Evolutionary conservation across 2,113 vertebrate genomes (phyloP).

Genomic region (Istiophorus platypterus): DNA sequence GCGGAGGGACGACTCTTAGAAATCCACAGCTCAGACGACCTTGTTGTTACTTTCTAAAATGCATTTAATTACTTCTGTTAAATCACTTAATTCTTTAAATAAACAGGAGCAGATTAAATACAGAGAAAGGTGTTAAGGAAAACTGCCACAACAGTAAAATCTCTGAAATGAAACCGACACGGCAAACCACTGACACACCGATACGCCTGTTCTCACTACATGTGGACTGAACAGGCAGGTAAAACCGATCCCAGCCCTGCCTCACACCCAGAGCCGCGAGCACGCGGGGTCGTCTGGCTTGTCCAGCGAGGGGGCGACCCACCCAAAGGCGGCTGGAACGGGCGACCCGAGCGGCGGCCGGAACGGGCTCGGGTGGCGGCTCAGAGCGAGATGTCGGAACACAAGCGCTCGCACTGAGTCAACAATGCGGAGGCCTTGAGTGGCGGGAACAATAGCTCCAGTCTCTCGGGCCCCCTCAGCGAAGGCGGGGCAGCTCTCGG

Average conservation of each 20-base stretch:
- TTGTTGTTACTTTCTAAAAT: too few species aligned
- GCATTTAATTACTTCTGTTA: too few species aligned
- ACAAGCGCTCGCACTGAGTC: slow-evolving; percentile 36
- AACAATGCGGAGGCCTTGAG: slow-evolving; percentile 26
- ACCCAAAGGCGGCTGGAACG: neutral
- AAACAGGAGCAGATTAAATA: too few species aligned
- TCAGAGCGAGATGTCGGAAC: neutral
- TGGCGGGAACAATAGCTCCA: slow-evolving; percentile 22
- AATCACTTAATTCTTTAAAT: too few species aligned
- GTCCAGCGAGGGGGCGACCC: neutral
- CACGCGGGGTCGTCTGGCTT: neutral
- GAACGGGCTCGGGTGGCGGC: slow-evolving; percentile 7
- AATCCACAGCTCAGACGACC: neutral
- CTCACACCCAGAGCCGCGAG: neutral
- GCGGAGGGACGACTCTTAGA: too few species aligned
- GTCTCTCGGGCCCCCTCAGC: neutral
- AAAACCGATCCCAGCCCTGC: neutral
- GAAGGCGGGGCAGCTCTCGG: neutral
- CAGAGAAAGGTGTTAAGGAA: too few species aligned
- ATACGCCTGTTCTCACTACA: too few species aligned
- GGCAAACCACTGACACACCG: too few species aligned
- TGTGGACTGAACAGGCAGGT: too few species aligned
- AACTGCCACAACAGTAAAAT: too few species aligned
- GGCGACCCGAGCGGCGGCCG: neutral
- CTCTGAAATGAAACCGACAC: too few species aligned